Evolutionary conservation across 2,888 invertebrate genomes (phyloP), one percentile per base, ranked within the genome.

Genomic region (Cerastis leucographa): DNA sequence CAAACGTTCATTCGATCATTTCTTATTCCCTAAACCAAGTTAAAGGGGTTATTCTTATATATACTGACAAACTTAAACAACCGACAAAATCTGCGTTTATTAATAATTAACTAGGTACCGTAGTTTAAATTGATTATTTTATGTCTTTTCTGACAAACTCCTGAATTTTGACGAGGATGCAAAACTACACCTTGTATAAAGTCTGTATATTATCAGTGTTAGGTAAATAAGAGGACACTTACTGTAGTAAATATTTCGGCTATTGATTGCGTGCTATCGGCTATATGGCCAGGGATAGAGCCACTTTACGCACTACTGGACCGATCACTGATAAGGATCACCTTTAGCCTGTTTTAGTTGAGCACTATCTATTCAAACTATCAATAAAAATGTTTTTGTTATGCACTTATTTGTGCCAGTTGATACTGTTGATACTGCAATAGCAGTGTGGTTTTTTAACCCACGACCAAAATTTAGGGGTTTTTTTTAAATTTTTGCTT

Each of bases 231-330:
- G 80, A 82, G 82, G 80, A 72, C 84, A 86, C 83, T 85, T 61
- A 76, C 35, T 82, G 80, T 74, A 84, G 80, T 87, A 83, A 88
- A 89, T 89, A 90, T 89, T 89, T 88, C 83, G 83, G 88, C 73
- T 88, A 90, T 88, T 88, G 91, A 90, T 91, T 88, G 74, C 68
- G 75, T 64, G 84, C 82, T 89, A 88, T 85, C 87, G 68, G 80
- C 54, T 61, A 3, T 59, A 29, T 35, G 61, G 11, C 61, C 61
- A 35, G 66, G 62, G 70, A 71, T 42, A 56, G 29, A 46, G 59
- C 42, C 51, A 25, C 35, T 72, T 51, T 73, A 54, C n/a, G 35
- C 64, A 59, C 14, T 66, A 72, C 85, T 84, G 81, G 71, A 72
- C 59, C 70, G 77, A 89, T 90, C 85, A 72, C 72, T 56, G 87